phyloP scores from a whole-genome alignment of 2,797 vertebrate genomes.

The Argentina silus region DNA sequence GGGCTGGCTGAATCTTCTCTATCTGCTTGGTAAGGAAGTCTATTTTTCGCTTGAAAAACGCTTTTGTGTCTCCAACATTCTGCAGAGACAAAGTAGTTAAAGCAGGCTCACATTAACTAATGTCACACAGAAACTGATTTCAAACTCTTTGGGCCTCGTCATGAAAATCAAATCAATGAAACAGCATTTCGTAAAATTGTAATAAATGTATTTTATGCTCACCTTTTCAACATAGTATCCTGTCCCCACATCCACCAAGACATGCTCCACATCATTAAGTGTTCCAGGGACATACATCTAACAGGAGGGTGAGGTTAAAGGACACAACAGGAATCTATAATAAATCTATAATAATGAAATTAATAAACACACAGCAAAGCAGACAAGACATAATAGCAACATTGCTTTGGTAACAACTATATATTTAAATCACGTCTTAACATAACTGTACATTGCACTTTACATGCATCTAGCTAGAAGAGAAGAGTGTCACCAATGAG shows the following conservation, averaged over 20 bases:
- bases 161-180: neutral
- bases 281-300: slow-evolving; percentile 97
- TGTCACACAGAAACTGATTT: neutral
- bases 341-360: neutral
- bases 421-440: too few relatives aligned
- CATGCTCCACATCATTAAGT: slow-evolving; percentile 85
- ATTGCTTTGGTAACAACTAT: neutral
- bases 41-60: slow-evolving; percentile 93
- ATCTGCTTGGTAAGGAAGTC: slow-evolving; percentile 96
- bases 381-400: neutral
- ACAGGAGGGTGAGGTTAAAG: slow-evolving; percentile 67
- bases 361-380: neutral
- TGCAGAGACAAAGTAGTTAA: slow-evolving; percentile 47
- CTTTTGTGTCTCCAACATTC: slow-evolving; percentile 84
- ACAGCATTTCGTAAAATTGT: neutral
- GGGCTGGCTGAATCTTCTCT: slow-evolving; percentile 93
- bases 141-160: neutral
- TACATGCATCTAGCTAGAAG: too few relatives aligned
- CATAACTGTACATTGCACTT: too few relatives aligned
- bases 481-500: too few relatives aligned
- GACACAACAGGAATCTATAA: slow-evolving; percentile 26
- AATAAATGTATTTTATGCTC: slow-evolving; percentile 33
- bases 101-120: too few relatives aligned
- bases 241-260: slow-evolving; percentile 92
- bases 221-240: slow-evolving; percentile 97